These are phyloP conservation scores for Myrmophylax atrothorax DNA, from an alignment of 2,113 vertebrate genomes.

Conservation along the genomic window DNA sequence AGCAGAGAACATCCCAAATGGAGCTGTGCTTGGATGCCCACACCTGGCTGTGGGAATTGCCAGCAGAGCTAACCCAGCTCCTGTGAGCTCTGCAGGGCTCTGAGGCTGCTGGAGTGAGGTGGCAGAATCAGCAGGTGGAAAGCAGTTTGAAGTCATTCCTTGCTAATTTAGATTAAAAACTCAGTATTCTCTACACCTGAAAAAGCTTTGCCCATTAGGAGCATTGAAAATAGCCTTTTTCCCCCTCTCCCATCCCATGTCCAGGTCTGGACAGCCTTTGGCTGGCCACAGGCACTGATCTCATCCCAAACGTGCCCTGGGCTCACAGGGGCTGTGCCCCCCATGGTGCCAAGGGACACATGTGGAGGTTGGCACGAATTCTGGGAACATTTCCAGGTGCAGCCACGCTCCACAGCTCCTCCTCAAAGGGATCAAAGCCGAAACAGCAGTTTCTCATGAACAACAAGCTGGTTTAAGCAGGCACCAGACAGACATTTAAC, in stretches of 20 bases:
- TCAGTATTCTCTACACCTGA: neutral
- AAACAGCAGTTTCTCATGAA: neutral
- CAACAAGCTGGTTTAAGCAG: neutral
- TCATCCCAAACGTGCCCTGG: neutral
- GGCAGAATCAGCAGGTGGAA: neutral
- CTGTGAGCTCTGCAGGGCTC: neutral
- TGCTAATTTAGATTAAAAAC: neutral
- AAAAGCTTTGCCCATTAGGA: neutral
- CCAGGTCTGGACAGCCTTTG: neutral
- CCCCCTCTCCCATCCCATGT: neutral
- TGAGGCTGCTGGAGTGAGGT: neutral
- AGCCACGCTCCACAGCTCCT: neutral
- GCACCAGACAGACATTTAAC: neutral
- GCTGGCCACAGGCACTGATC: neutral
- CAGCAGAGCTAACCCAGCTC: slow-evolving; percentile 11
- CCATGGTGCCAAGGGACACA: accelerated
- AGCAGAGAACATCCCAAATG: slow-evolving; percentile 25
- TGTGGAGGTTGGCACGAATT: neutral
- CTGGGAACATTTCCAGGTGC: neutral
- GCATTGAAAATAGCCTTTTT: neutral
- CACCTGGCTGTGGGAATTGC: slow-evolving; percentile 14
- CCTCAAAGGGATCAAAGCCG: neutral
- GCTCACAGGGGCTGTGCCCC: neutral
- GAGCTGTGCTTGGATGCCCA: slow-evolving; percentile 20
- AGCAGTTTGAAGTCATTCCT: neutral